phyloP scores from a whole-genome alignment of 2,113 vertebrate genomes.

The Caranx melampygus region DNA sequence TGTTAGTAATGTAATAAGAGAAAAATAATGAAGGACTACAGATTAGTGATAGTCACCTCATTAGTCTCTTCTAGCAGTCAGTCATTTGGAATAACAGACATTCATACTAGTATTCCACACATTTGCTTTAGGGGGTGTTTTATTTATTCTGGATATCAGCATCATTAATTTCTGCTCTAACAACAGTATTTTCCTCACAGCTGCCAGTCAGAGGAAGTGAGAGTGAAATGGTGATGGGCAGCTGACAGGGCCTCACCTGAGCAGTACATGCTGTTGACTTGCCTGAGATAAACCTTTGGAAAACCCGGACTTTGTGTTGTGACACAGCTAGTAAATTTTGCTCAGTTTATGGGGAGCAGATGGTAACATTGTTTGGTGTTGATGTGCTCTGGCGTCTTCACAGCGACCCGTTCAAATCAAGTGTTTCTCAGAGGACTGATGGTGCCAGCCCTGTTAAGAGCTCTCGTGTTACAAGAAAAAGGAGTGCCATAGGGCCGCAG shows the following conservation, averaged over 20 bases:
- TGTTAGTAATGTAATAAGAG: not conserved
- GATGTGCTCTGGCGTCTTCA: constrained; percentile 56
- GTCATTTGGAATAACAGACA: not conserved
- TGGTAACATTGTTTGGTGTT: constrained; percentile 63
- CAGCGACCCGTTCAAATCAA: constrained; percentile 64
- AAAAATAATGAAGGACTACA: not conserved
- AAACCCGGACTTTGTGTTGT: constrained; percentile 47
- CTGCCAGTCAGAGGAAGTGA: constrained; percentile 8
- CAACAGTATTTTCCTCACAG: not conserved
- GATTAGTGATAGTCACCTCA: not conserved
- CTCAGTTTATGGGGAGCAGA: constrained; percentile 66
- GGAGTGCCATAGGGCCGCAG: constrained; percentile 45
- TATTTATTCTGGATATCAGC: not conserved
- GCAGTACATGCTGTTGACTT: constrained; percentile 27
- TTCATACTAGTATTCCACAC: not conserved
- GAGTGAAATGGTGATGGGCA: constrained; percentile 3
- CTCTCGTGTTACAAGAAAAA: constrained; percentile 49
- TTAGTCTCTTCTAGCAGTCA: constrained; percentile 1
- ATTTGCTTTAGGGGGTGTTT: not conserved
- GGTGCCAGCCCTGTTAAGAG: constrained; percentile 32
- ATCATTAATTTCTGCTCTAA: not conserved
- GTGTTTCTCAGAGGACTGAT: constrained; percentile 45
- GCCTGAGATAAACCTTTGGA: constrained; percentile 39
- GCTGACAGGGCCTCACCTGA: constrained; percentile 37
- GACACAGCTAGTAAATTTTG: constrained; percentile 47